phyloP scores from a whole-genome alignment of 2,113 vertebrate species.

The Ailuropoda melanoleuca region DNA sequence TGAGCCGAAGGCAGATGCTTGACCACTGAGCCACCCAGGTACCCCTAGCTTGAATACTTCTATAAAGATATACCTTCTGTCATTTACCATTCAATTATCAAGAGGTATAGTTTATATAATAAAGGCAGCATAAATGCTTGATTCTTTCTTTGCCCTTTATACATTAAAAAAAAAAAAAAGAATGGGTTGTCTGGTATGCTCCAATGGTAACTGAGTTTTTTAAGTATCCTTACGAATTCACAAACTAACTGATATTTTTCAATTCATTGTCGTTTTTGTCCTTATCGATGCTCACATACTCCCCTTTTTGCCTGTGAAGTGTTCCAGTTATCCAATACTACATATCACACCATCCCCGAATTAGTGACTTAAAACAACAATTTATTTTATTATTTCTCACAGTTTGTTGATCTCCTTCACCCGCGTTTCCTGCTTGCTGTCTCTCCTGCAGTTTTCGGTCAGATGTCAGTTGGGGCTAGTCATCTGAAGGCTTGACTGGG shows the following conservation, averaged over 20 bases:
- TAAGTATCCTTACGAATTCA: background rate
- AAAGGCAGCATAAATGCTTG: background rate
- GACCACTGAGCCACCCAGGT: too few relatives aligned
- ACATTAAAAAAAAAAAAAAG: background rate
- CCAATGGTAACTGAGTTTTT: background rate
- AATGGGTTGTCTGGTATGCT: background rate
- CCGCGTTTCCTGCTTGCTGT: background rate
- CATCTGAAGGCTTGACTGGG: background rate
- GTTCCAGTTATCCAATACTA: background rate
- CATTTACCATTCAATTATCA: background rate
- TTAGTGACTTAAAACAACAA: background rate
- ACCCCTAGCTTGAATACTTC: background rate
- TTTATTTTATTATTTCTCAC: background rate
- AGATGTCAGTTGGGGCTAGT: background rate
- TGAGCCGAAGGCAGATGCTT: too few relatives aligned
- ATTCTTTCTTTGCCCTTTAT: background rate
- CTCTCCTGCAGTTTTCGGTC: background rate
- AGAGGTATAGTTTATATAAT: background rate
- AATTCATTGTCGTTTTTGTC: background rate
- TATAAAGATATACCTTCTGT: background rate
- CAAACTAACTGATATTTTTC: background rate
- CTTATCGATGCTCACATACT: background rate
- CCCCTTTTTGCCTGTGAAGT: background rate
- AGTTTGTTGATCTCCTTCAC: background rate
- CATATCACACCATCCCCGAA: background rate